Evolutionary conservation across 2,888 invertebrate species (phyloP), one percentile per base, ranked within the genome.

Genomic region (Rhingia rostrata): DNA sequence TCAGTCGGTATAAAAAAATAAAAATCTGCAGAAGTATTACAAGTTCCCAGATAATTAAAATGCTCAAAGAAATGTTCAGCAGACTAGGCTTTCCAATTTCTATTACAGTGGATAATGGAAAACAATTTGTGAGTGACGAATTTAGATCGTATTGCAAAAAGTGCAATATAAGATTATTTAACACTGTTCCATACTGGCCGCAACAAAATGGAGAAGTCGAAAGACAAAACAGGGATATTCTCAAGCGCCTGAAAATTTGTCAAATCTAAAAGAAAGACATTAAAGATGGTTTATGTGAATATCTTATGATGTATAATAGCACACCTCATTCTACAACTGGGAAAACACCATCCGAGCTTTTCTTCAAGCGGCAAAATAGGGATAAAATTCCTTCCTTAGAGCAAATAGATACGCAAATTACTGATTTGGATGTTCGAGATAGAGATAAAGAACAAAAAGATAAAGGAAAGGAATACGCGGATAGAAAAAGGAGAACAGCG

Each of bases 321-420:
- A 87, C 88, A 53, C 88, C 88, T 32, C 88, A 89, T 66, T 83
- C 88, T 5, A 84, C 87, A 51, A 89, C 89, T 30, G 87, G 85
- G 7, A 87, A 86, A 78, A 67, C 87, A 6, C 88, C 88, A 72
- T 74, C 87, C 4, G 82, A 88, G 70, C 39, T 88, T 12, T 51
- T 88, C 6, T 87, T 88, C 5, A 45, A 12, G 45, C 86, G 56
- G n/a, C 86, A 74, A 4, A 87, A 87, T 45, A 43, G 87, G 14
- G 86, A 87, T 51, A 88, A 87, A 82, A 51, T 87, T 53, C 87
- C 87, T 6, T 51, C 39, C 5, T 39, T 85, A 41, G 22, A 75
- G 30, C 37, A 64, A 41, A 63, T 63, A 43, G 30, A 9, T 10
- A 32, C 5, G 4, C 6, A 66, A 9, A 41, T 33, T 6, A 32